Evolutionary conservation across 2,888 invertebrate genomes (phyloP), one percentile per base, ranked within the genome.

Genomic region (Formica aserva): DNA sequence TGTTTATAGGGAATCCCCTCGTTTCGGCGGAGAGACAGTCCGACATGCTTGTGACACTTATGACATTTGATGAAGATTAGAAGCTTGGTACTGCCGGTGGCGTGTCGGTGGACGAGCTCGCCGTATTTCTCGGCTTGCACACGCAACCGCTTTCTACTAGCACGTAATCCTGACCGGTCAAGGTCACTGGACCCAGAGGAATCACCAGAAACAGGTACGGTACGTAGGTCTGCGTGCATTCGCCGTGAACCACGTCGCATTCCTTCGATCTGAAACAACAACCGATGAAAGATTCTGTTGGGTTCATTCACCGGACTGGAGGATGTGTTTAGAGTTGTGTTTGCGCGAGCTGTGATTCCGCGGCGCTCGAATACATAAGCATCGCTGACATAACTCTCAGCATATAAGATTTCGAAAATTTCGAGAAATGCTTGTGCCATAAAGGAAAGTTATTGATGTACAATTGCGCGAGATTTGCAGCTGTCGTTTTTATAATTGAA

Each of bases 91-190:
- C 89, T 55, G 90, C 87, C 65, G 94, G 92, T 13, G 92, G 87
- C 38, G 77, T 11, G 63, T 92, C 92, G 83, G 91, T 85, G 67
- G 87, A 84, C 72, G 91, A 83, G 85, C 91, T 91, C 72, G 91
- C 91, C 88, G 93, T 94, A 92, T 94, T 94, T 92, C 97, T 97
- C 41, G 97, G 97, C 91, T 96, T 96, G 94, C 98, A 98, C 41
- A 98, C 98, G 94, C 98, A 98, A n/a, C 98, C 98, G 91, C 98
- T 98, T 95, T 98, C 98, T 38, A 98, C 98, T 72, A 98, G 95
- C n/a, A 98, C 98, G 95, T 98, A 98, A 95, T 98, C 98, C 94
- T 98, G 98, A 6, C 98, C 98, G 4, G 98, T 98, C 26, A 98
- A 95, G 15, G 98, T 98, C 26, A 98, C 98, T 18, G 98, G 98